phyloP scores from a whole-genome alignment of 1,140 invertebrate species.

The Zaprionus inermis region DNA sequence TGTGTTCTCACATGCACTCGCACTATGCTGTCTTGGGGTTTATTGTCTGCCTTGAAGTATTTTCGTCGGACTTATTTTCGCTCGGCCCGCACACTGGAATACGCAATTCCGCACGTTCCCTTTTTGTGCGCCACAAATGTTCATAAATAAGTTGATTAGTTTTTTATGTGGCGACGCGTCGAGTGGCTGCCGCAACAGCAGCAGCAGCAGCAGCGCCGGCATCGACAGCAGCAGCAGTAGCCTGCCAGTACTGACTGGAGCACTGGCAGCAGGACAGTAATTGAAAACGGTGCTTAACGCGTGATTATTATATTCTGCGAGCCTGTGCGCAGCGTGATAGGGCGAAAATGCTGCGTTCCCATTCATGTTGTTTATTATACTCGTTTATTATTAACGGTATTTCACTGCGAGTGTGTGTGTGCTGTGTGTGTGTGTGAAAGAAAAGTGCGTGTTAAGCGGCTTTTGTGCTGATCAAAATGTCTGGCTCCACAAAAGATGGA shows the following conservation, averaged over 20 bases:
- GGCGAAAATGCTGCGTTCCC: constrained; percentile 48
- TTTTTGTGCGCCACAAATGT: constrained; percentile 79
- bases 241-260: neutral
- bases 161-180: constrained; percentile 75
- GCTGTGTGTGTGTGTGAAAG: constrained; percentile 33
- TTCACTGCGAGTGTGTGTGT: neutral
- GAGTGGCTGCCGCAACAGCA: constrained; percentile 48
- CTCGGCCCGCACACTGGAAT: constrained; percentile 44
- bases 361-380: constrained; percentile 51
- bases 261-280: constrained; percentile 50
- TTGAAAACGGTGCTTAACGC: constrained; percentile 79
- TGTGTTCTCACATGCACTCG: neutral
- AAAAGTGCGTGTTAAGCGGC: constrained; percentile 68
- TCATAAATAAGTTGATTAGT: constrained; percentile 83
- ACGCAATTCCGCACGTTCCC: constrained; percentile 77
- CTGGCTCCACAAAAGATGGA: constrained; percentile 22
- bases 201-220: neutral
- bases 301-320: constrained; percentile 75
- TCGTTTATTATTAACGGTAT: constrained; percentile 39
- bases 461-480: constrained; percentile 61
- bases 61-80: constrained; percentile 45
- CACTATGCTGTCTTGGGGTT: constrained; percentile 9
- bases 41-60: constrained; percentile 14
- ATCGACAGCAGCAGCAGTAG: neutral
- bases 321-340: constrained; percentile 57